These are phyloP conservation scores for Poecilia latipinna DNA, from an alignment of 2,113 vertebrate species.

Conservation along the genomic window DNA sequence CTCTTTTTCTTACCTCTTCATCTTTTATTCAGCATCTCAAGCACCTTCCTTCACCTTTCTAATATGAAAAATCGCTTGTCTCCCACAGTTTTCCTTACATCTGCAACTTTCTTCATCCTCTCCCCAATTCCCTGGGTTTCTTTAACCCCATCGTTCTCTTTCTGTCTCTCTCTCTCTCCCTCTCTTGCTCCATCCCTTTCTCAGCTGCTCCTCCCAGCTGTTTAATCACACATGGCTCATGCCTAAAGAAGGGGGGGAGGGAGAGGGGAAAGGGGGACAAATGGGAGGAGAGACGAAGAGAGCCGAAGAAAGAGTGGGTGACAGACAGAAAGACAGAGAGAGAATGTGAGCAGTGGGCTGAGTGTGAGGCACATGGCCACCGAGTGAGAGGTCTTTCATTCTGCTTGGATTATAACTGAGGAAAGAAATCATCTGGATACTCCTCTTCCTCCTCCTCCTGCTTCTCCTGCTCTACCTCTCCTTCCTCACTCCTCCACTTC, in stretches of 20 bases:
- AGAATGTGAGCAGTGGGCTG: conserved; percentile 74
- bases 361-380: conserved; percentile 84
- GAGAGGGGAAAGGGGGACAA: conserved; percentile 65
- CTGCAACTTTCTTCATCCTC: conserved; percentile 15
- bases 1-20: background rate
- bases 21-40: conserved; percentile 1
- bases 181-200: conserved; percentile 23
- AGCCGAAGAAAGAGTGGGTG: conserved; percentile 70
- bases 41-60: conserved; percentile 6
- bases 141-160: background rate
- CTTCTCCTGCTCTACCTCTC: conserved; percentile 51
- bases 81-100: conserved; percentile 36
- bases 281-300: conserved; percentile 74
- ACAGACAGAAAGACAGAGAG: conserved; percentile 60
- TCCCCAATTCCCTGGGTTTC: background rate
- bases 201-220: conserved; percentile 83
- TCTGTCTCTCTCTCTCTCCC: conserved; percentile 11
- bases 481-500: conserved; percentile 28
- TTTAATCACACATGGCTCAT: conserved; percentile 85
- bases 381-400: conserved; percentile 82
- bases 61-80: conserved; percentile 39
- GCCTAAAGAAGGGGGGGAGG: conserved; percentile 75
- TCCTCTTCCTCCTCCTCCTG: conserved; percentile 50
- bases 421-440: conserved; percentile 59
- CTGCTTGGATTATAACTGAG: conserved; percentile 76